Evolutionary conservation across 2,888 invertebrate species (phyloP), one percentile per base, ranked within the genome.

Genomic region (Pterostichus niger): DNA sequence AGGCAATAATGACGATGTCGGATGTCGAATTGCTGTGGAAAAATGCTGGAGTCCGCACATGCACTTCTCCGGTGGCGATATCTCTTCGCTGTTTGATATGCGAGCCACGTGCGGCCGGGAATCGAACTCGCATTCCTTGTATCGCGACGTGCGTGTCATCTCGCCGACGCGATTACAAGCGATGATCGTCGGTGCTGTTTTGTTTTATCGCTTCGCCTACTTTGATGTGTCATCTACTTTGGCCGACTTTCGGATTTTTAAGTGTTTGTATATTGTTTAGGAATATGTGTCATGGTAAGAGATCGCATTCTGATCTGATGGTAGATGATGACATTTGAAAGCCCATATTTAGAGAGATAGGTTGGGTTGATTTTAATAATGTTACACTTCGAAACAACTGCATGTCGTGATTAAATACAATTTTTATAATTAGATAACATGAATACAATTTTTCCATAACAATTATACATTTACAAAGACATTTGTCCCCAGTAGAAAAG

Each of bases 111-210:
- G 33, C 35, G 31, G 49, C 31, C 52, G 49, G 31, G 75, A 49
- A 46, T 49, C 49, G 75, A 49, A 49, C 73, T 11, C 49, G 52
- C 75, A 75, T 75, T 75, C 75, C 52, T 49, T 17, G 75, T 75
- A 75, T 75, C 75, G 75, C 75, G 49, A 33, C 31, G 64, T 33
- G n/a, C 24, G 31, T 75, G 33, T 75, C 52, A 75, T 75, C 75
- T 75, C 75, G 52, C 75, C 75, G 75, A 75, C 75, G 31, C 75
- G 64, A 64, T 64, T 64, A 35, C 64, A 64, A 64, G 64, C 5
- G 49, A 49, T 49, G 49, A 49, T 49, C 49, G 49, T 5, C 7
- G 64, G 17, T 64, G 17, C 64, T 64, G 64, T 33, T 35, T 49
- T 73, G 46, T 75, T 52, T 75, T 75, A 52, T 49, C 44, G 35